Conservation (phyloP, 2,888 invertebrate genomes). For the Athetis lepigone region DNA sequence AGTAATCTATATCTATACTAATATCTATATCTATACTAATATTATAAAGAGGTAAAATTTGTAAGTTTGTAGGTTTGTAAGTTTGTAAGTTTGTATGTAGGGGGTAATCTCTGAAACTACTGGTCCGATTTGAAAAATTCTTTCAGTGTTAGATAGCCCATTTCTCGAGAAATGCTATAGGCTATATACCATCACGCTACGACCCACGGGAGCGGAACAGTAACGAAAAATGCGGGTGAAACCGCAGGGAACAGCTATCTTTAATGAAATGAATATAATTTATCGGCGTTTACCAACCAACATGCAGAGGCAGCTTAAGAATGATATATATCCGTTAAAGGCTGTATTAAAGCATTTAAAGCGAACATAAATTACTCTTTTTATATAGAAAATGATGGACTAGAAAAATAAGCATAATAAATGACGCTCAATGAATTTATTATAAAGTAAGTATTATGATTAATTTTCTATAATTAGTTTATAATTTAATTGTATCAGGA, state of each 20-base stretch:
- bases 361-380: conserved; percentile 48
- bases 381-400: conserved; percentile 41
- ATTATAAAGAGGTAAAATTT: too few species aligned
- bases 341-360: conserved; percentile 44
- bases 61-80: too few species aligned
- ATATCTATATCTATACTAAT: too few species aligned
- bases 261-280: conserved; percentile 34
- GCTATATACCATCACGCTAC: too few species aligned
- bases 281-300: conserved; percentile 37
- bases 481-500: conserved; percentile 1
- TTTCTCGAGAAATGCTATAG: too few species aligned
- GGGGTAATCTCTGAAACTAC: too few species aligned
- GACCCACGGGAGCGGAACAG: too few species aligned
- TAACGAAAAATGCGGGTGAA: too few species aligned
- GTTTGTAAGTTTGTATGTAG: too few species aligned
- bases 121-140: too few species aligned
- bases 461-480: conserved; percentile 22
- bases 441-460: conserved; percentile 19
- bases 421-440: conserved; percentile 42
- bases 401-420: conserved; percentile 32
- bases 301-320: conserved; percentile 33
- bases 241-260: conserved; percentile 9
- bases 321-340: conserved; percentile 52
- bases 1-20: too few species aligned
- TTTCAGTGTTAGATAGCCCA: too few species aligned